A percentile compares a stretch with the other conserved stretches of the same genome.
These are phyloP conservation scores for Cephus cinctus DNA, from an alignment of 1,140 invertebrate genomes.

Conservation along the genomic window DNA sequence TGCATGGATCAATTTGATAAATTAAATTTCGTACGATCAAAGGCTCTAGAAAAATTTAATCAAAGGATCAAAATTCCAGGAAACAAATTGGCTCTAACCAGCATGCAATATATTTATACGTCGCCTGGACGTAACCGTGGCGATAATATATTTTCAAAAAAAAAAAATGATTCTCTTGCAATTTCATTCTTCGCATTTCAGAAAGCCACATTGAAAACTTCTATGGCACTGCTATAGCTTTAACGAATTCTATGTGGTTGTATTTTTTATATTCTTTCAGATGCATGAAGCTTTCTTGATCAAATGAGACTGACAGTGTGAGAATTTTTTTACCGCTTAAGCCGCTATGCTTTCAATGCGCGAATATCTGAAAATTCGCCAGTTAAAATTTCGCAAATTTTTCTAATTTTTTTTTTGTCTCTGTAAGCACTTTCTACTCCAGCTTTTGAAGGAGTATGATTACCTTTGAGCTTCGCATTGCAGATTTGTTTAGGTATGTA, in stretches of 20 bases:
- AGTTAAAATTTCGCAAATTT: slow-evolving; percentile 14
- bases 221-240: too few relatives aligned
- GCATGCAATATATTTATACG: too few relatives aligned
- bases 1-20: too few relatives aligned
- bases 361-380: slow-evolving; percentile 14
- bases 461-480: slow-evolving; percentile 28
- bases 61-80: not conserved
- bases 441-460: slow-evolving; percentile 32
- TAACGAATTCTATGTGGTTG: slow-evolving; percentile 25
- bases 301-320: slow-evolving; percentile 39
- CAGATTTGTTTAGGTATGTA: slow-evolving; percentile 25
- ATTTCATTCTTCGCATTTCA: slow-evolving; percentile 10
- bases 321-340: slow-evolving; percentile 47
- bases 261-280: slow-evolving; percentile 52
- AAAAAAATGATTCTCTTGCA: not conserved
- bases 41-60: not conserved
- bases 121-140: too few relatives aligned
- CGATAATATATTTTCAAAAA: too few relatives aligned
- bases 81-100: too few relatives aligned
- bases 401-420: slow-evolving; percentile 13
- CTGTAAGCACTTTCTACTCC: slow-evolving; percentile 9
- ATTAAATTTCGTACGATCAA: too few relatives aligned
- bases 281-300: slow-evolving; percentile 53
- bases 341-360: slow-evolving; percentile 54
- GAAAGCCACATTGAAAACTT: too few relatives aligned